A percentile compares a stretch with the other conserved stretches of the same genome.
phyloP scores from a whole-genome alignment of 2,113 vertebrate species.

The Alligator sinensis region DNA sequence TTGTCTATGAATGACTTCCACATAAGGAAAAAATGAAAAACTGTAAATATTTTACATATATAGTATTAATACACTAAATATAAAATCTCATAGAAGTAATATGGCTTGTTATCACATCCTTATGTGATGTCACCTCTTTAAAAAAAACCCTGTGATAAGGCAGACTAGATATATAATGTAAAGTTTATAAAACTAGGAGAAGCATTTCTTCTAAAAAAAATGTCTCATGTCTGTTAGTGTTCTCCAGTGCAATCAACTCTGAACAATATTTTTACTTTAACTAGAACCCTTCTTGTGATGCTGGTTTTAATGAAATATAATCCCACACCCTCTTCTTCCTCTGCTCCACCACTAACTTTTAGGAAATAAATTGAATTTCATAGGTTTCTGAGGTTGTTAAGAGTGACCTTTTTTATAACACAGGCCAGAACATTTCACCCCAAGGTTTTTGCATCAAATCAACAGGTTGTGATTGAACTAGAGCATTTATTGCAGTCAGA shows the following conservation, averaged over 20 bases:
- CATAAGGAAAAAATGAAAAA: not conserved
- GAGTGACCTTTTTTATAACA: not conserved
- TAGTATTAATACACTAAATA: not conserved
- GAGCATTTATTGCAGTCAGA: not conserved
- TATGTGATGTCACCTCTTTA: not conserved
- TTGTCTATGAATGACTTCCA: too few species aligned
- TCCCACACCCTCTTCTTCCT: not conserved
- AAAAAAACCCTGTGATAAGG: not conserved
- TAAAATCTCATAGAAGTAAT: not conserved
- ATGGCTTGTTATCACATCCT: not conserved
- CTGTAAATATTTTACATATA: accelerated
- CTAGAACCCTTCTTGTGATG: not conserved
- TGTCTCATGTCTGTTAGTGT: not conserved
- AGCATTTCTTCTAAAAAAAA: not conserved
- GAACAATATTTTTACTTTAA: too few species aligned
- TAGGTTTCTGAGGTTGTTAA: not conserved
- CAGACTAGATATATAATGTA: not conserved
- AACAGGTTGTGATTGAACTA: not conserved
- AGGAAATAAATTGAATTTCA: not conserved
- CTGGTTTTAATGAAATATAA: not conserved
- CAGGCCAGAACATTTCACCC: not conserved
- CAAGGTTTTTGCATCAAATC: not conserved
- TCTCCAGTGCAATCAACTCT: not conserved
- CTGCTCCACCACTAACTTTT: not conserved
- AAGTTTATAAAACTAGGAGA: not conserved